Evolutionary conservation across 2,888 invertebrate genomes (phyloP), one percentile per base, ranked within the genome.

Genomic region (Cantharis flavilabris): DNA sequence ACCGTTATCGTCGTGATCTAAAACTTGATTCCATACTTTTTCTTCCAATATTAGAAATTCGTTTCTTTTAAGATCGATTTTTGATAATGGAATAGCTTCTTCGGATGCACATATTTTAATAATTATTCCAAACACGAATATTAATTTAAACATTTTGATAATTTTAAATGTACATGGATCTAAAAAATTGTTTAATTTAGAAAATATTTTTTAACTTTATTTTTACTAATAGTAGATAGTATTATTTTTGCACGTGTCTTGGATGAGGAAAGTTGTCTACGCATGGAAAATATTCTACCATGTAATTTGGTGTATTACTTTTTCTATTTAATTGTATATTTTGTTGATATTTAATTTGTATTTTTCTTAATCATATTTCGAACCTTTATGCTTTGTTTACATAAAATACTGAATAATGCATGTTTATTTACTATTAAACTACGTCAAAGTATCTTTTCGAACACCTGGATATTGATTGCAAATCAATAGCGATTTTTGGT

Each of bases 21-120:
- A 65, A 9, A 85, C 81, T 71, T 81, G 80, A 26, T 83, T 80
- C 87, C 87, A 87, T 20, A 92, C 84, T n/a, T 89, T 86, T 64
- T 89, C 87, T 85, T 94, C 94, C 72, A 93, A 82, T 16, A 88
- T 85, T 64, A 92, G 87, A 83, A 94, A 91, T 71, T 91, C 89
- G 14, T 89, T 88, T 30, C 94, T 91, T 76, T 93, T 85, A 73
- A 90, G 85, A 85, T 94, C 94, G n/a, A 94, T 90, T 70, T 82
- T 79, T 23, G 49, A 65, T 5, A 65, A 26, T 1, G 18, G 10
- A 3, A 70, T 3, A 11, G 49, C 26, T 11, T 16, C 26, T 65
- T 23, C 23, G 65, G 14, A 16, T 23, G 9, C 18, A n/a, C 20
- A 65, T 65, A 65, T 5, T 23, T 7, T 7, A n/a, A 9, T 11